Evolutionary conservation across 2,888 invertebrate species (phyloP).

Genomic region (Notodonta ziczac): DNA sequence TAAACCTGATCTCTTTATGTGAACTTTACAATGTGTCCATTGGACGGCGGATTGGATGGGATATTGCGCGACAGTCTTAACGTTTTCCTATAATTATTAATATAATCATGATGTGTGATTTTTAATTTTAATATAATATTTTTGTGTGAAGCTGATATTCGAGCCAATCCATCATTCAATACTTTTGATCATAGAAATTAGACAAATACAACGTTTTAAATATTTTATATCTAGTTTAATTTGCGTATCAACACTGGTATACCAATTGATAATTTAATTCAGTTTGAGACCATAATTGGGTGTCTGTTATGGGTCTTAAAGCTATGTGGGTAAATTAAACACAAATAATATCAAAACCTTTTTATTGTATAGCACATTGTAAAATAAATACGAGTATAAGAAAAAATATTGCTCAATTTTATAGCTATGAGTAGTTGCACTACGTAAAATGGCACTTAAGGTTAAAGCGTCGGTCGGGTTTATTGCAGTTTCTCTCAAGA

Average conservation of each 20-base stretch:
- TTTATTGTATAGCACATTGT: slow-evolving; percentile 7
- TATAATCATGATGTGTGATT: slow-evolving; percentile 40
- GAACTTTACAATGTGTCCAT: slow-evolving; percentile 70
- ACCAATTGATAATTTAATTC: too few relatives aligned
- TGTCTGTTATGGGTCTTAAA: too few relatives aligned
- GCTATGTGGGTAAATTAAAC: slow-evolving; percentile 12
- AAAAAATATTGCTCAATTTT: slow-evolving; percentile 54
- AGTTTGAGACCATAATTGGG: too few relatives aligned
- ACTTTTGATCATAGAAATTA: slow-evolving; percentile 74
- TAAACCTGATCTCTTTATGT: slow-evolving; percentile 78
- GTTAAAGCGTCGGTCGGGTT: too few relatives aligned
- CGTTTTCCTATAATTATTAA: slow-evolving; percentile 30
- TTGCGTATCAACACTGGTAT: slow-evolving; percentile 14
- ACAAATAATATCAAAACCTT: slow-evolving; percentile 5
- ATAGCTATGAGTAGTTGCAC: slow-evolving; percentile 65
- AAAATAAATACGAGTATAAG: slow-evolving; percentile 50
- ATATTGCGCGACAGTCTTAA: slow-evolving; percentile 30
- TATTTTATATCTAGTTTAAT: slow-evolving; percentile 48
- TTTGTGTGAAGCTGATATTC: slow-evolving; percentile 39
- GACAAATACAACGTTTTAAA: slow-evolving; percentile 77
- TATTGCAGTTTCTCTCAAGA: too few relatives aligned
- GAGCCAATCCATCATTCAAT: slow-evolving; percentile 67
- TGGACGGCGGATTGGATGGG: slow-evolving; percentile 66
- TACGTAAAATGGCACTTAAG: slow-evolving; percentile 77
- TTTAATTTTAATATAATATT: slow-evolving; percentile 27